Base-by-base conservation (phyloP, 92 coral and sea anemone genomes). In the Umimayanthus kanabou region DNA sequence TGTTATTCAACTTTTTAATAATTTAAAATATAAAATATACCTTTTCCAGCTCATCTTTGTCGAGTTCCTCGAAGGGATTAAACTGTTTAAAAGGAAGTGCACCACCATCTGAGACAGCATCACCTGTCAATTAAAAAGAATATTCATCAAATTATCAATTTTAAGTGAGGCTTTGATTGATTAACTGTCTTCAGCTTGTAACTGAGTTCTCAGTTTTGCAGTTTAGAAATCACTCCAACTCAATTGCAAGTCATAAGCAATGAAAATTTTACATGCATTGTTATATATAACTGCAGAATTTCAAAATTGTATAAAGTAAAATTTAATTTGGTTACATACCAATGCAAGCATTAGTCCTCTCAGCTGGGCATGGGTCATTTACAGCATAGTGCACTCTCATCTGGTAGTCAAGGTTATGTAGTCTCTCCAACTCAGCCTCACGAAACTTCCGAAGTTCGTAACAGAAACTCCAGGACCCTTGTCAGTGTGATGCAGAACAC, bases 21-120 rank as follows among this genome's bases (percentile, higher is more conserved):
- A 82, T 33, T 10, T 65, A 33, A 33, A 33, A 33, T 33, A 33
- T 47, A 30, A 39, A 50, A 64, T 64, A 7, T 77, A 87, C 85
- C 85, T 87, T 88, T 75, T 88, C 82, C 1, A 88, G 88, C 8
- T 88, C 88, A 53, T 88, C 91, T 73, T 88, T 67, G 84, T 77
- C 40, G 40, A 88, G 39, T 73, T 65, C 88, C 71, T 37, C 70
- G 64, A 82, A 26, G 57, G 91, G 91, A 81, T 88, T 47, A 57
- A 88, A 88, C 64, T 88, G 76, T 75, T 73, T 82, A 23, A 81
- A 82, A 26, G 88, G 88, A 55, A 88, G 88, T 11, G 91, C 49
- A 14, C 91, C 84, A 82, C 88, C 91, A 88, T 88, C 91, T 73
- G 88, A 87, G 73, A 88, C 88, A 81, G 91, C 91, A 57, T 88